A percentile compares a stretch with the other conserved stretches of the same genome.
phyloP scores from a whole-genome alignment of 1,140 invertebrate species.

The Caenorhabditis inopinata region DNA sequence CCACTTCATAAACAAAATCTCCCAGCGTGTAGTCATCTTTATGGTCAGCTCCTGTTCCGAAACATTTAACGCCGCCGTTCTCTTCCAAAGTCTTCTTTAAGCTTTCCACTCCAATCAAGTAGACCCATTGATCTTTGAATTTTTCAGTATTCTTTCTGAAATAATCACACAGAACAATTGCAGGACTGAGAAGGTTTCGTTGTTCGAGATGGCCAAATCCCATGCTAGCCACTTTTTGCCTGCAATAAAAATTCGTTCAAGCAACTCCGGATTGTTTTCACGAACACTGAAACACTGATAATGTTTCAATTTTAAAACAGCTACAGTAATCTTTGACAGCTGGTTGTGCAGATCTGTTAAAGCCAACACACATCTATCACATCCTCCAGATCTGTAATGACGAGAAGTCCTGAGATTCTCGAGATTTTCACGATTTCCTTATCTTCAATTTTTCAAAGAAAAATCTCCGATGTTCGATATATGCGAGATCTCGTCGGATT shows the following conservation, averaged over 20 bases:
- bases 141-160: conserved; percentile 71
- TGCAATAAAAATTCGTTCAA: background rate
- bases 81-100: conserved; percentile 77
- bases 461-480: no score
- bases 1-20: conserved; percentile 47
- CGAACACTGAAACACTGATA: no score
- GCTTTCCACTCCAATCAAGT: conserved; percentile 79
- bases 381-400: no score
- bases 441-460: no score
- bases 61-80: conserved; percentile 69
- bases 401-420: no score
- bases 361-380: no score
- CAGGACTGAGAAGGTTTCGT: conserved; percentile 80
- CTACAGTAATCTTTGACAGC: no score
- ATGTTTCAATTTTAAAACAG: no score
- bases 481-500: no score
- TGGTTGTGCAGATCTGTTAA: no score
- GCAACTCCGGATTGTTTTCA: no score
- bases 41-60: conserved; percentile 53
- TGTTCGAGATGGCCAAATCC: conserved; percentile 70
- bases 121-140: conserved; percentile 78
- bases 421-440: no score
- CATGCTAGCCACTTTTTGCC: conserved; percentile 75
- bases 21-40: conserved; percentile 50
- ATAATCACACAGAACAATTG: conserved; percentile 80